A percentile compares a stretch with the other conserved stretches of the same genome.
These are phyloP conservation scores for Pandion haliaetus DNA, from an alignment of 2,113 vertebrate genomes.

Conservation along the genomic window DNA sequence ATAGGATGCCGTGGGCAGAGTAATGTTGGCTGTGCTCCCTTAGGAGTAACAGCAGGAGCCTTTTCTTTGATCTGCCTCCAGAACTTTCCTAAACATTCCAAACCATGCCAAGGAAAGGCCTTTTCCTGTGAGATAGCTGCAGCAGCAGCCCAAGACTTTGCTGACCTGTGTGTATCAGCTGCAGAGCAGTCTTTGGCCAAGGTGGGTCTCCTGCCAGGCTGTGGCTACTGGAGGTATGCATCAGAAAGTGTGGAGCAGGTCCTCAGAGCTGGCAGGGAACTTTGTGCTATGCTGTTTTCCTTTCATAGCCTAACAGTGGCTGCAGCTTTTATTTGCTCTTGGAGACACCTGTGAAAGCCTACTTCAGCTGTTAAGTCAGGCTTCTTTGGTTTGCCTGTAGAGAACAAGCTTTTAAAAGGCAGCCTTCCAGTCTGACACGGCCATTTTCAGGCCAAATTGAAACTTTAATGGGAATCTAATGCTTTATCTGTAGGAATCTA, in stretches of 20 bases:
- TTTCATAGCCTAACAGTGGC: not conserved
- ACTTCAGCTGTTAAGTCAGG: not conserved
- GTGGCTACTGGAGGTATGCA: not conserved
- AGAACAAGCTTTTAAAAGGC: not conserved
- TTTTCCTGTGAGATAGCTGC: not conserved
- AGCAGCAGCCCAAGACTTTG: not conserved
- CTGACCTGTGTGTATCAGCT: accelerated
- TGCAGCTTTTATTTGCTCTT: not conserved
- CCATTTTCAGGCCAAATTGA: not conserved
- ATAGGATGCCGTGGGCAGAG: not conserved
- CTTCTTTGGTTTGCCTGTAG: not conserved
- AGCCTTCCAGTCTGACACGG: not conserved
- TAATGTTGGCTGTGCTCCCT: not conserved
- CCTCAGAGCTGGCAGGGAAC: not conserved
- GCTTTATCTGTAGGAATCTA: slow-evolving; percentile 13
- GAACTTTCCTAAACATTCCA: not conserved
- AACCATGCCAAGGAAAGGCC: not conserved
- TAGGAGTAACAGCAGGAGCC: not conserved
- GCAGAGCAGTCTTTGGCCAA: not conserved
- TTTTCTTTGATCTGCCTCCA: not conserved
- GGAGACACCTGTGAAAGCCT: not conserved
- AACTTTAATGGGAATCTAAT: not conserved
- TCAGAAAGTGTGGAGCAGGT: not conserved
- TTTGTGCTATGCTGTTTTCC: not conserved
- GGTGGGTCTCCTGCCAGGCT: not conserved